Evolutionary conservation across 2,888 invertebrate genomes (phyloP).

Genomic region (Limnephilus auricula): DNA sequence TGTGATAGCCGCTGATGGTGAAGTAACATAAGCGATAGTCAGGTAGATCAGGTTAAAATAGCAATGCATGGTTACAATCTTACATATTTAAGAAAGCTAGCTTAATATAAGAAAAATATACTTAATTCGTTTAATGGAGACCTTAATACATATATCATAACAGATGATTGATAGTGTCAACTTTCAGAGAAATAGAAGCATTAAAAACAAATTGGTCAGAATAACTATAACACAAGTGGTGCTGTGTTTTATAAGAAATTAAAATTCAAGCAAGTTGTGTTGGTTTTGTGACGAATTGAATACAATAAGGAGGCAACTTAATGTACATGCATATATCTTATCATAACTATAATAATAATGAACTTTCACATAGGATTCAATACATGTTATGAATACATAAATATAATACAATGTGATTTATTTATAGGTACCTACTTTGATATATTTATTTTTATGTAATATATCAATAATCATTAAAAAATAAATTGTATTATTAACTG

Average conservation of each 20-base stretch:
- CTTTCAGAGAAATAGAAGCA: neutral
- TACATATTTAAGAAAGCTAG: neutral
- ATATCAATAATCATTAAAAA: too few species aligned
- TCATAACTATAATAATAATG: neutral
- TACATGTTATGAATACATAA: neutral
- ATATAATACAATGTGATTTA: neutral
- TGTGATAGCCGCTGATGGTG: too few species aligned
- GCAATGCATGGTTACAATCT: neutral
- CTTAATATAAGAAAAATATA: neutral
- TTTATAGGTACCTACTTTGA: neutral
- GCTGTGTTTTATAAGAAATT: neutral
- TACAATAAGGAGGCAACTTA: neutral
- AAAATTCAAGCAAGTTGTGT: neutral
- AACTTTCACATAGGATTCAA: neutral
- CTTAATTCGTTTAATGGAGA: neutral
- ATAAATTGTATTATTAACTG: neutral
- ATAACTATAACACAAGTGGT: neutral
- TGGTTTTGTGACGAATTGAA: neutral
- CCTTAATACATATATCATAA: neutral
- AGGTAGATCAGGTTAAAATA: too few species aligned
- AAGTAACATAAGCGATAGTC: too few species aligned
- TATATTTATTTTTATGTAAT: neutral
- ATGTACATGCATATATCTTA: neutral
- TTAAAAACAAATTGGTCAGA: neutral
- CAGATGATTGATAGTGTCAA: neutral